Percentiles rank a stretch among this genome's conserved stretches.
phyloP scores from a whole-genome alignment of 2,113 vertebrate species.

The Petrocephalus zakoni region DNA sequence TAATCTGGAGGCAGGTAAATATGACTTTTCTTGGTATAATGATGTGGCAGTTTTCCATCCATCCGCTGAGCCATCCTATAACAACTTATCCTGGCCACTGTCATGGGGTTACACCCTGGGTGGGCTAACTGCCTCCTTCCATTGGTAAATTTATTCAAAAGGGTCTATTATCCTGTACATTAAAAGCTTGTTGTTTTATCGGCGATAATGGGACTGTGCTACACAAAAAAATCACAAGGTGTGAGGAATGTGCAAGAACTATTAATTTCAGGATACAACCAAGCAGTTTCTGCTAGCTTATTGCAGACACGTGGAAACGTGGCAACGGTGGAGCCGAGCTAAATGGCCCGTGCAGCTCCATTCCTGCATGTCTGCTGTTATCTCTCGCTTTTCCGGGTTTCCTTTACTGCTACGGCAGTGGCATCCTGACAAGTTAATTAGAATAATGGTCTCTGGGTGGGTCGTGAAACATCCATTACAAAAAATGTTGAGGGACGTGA shows the following conservation, averaged over 20 bases:
- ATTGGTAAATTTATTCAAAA: background rate
- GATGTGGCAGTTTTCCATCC: background rate
- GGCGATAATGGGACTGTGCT: background rate
- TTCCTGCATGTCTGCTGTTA: background rate
- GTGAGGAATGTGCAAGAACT: background rate
- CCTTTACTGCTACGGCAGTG: background rate
- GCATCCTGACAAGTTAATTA: conserved; percentile 12
- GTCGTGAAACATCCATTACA: background rate
- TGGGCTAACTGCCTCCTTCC: background rate
- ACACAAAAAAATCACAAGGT: background rate
- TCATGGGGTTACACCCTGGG: background rate
- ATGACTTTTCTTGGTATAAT: background rate
- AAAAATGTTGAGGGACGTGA: background rate
- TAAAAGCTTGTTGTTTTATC: background rate
- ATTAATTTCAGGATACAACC: background rate
- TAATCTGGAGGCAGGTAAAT: background rate
- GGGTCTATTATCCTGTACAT: background rate
- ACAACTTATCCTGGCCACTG: background rate
- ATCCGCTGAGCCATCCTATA: background rate
- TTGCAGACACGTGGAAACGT: too few species aligned
- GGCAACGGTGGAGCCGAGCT: background rate
- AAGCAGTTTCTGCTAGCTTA: background rate
- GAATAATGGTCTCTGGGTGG: background rate
- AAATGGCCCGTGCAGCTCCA: background rate
- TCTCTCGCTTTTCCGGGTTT: background rate